These are phyloP conservation scores for Eulimnadia texana DNA, from an alignment of 1,140 invertebrate species.

Conservation along the genomic window DNA sequence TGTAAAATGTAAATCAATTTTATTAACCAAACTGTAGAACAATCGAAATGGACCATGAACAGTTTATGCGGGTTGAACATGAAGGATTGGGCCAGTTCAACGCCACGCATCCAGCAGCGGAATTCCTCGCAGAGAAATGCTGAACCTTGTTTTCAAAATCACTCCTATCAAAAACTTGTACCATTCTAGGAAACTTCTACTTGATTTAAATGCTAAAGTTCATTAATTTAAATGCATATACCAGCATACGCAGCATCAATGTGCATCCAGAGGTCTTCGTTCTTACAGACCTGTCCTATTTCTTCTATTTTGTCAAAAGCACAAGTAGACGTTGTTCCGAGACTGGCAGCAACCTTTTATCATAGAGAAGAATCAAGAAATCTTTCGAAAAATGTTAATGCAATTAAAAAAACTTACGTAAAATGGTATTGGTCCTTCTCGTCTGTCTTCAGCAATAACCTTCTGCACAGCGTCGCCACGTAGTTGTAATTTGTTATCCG, in stretches of 20 bases:
- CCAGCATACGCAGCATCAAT: constrained; percentile 89
- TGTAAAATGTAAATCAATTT: not conserved
- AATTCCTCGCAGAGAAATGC: constrained; percentile 84
- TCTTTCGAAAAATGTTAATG: not conserved
- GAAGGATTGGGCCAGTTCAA: constrained; percentile 70
- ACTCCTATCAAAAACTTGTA: no score
- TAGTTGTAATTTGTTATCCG: constrained; percentile 61
- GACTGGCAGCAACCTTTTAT: constrained; percentile 60
- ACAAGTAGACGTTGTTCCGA: constrained; percentile 80
- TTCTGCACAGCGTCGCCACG: constrained; percentile 62
- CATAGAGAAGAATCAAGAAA: constrained; percentile 23
- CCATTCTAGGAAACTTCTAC: no score
- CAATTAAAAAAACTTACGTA: constrained; percentile 42
- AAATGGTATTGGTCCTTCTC: constrained; percentile 72
- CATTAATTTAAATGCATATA: constrained; percentile 16
- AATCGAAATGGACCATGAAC: constrained; percentile 83
- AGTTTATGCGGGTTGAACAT: constrained; percentile 89
- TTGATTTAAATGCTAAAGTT: no score
- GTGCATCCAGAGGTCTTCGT: constrained; percentile 71
- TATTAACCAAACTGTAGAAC: constrained; percentile 60
- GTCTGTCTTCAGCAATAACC: constrained; percentile 69
- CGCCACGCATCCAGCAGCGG: constrained; percentile 56
- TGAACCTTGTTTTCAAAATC: no score
- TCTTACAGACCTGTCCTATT: constrained; percentile 61
- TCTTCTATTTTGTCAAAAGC: constrained; percentile 80